These are phyloP conservation scores for Eueremaeus valkanovi DNA, from an alignment of 2,888 invertebrate species.

Conservation along the genomic window DNA sequence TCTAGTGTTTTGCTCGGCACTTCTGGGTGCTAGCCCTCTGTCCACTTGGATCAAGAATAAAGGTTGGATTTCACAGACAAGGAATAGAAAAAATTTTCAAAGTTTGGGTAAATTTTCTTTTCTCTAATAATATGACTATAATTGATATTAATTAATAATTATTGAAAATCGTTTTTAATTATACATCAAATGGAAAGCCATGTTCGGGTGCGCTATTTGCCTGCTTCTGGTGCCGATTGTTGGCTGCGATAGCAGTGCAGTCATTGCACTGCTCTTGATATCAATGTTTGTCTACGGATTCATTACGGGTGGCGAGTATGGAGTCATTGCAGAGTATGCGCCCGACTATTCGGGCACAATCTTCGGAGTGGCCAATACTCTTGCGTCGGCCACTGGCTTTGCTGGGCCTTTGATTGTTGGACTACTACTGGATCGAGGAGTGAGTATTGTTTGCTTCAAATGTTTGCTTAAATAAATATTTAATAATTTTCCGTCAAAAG, in stretches of 20 bases:
- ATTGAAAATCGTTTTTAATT: background rate
- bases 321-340: slow-evolving; percentile 25
- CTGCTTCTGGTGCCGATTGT: slow-evolving; percentile 25
- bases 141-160: background rate
- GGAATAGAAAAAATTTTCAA: slow-evolving; percentile 23
- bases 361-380: slow-evolving; percentile 42
- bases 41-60: background rate
- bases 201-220: slow-evolving; percentile 31
- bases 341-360: slow-evolving; percentile 41
- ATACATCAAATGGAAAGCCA: background rate
- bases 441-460: background rate
- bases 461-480: too few relatives aligned
- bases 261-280: slow-evolving; percentile 32
- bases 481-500: background rate
- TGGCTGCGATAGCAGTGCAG: background rate
- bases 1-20: background rate
- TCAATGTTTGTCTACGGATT: slow-evolving; percentile 35
- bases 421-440: slow-evolving; percentile 30
- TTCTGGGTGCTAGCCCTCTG: background rate
- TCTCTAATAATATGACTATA: too few relatives aligned
- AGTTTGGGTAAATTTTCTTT: background rate
- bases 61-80: slow-evolving; percentile 5
- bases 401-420: slow-evolving; percentile 42
- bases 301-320: slow-evolving; percentile 34
- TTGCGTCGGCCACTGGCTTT: slow-evolving; percentile 41